Conservation (phyloP, 2,113 vertebrate species). For the cattle (Bos taurus) region ARS-UCD2.0 NC_037357.1:10996501-10997000, state of each 20-base stretch:
- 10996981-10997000: too few relatives aligned
- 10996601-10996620: neutral
- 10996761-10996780: neutral
- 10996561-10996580: neutral
- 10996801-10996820: neutral
- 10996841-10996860: too few relatives aligned
- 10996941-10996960: too few relatives aligned
- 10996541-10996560: neutral
- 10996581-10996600: neutral
- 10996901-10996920: too few relatives aligned
- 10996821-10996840: neutral
- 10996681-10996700: neutral
- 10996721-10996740: neutral
- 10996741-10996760: neutral
- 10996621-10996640: neutral
- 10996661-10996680: neutral
- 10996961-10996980: too few relatives aligned
- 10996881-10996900: too few relatives aligned
- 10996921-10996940: too few relatives aligned
- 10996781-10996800: neutral
- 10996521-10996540: neutral
- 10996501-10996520: neutral
- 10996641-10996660: neutral
- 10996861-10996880: too few relatives aligned
- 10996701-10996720: neutral